Conservation (phyloP, 2,888 invertebrate species). For the Agriotes lineatus region DNA sequence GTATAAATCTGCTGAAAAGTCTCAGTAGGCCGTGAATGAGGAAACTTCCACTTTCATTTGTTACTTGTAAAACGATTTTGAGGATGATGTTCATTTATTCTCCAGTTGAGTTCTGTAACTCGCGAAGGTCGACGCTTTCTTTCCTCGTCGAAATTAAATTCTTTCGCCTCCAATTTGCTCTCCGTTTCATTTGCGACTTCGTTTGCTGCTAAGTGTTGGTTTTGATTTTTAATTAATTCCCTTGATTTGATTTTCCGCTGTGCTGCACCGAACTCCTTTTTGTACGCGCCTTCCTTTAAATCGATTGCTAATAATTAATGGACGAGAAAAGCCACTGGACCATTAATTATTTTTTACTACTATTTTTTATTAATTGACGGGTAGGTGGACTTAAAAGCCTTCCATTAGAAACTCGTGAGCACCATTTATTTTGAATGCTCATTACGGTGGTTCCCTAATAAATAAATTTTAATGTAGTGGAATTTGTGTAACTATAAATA, state of each 20-base stretch:
- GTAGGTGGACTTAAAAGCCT: not conserved
- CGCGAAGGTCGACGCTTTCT: conserved; percentile 20
- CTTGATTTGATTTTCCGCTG: conserved; percentile 18
- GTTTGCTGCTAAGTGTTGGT: conserved; percentile 23
- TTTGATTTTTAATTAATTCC: conserved; percentile 33
- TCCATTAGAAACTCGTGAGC: not conserved
- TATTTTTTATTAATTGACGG: not conserved
- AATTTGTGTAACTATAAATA: no score
- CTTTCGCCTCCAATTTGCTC: conserved; percentile 30
- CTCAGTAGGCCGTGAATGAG: conserved; percentile 39
- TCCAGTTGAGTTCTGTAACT: conserved; percentile 24
- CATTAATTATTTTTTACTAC: not conserved
- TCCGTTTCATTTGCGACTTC: conserved; percentile 26
- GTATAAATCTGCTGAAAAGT: conserved; percentile 36
- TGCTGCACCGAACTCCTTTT: conserved; percentile 1
- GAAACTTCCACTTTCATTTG: conserved; percentile 44
- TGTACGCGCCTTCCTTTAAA: not conserved
- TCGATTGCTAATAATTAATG: conserved; percentile 7
- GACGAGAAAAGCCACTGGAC: conserved; percentile 13
- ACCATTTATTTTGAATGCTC: no score
- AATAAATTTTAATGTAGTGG: no score
- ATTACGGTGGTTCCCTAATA: no score
- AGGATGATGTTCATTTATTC: conserved; percentile 41
- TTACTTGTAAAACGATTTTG: conserved; percentile 43
- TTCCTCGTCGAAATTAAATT: conserved; percentile 33